Conservation (phyloP, 2,797 vertebrate species). For the Selene dorsalis region DNA sequence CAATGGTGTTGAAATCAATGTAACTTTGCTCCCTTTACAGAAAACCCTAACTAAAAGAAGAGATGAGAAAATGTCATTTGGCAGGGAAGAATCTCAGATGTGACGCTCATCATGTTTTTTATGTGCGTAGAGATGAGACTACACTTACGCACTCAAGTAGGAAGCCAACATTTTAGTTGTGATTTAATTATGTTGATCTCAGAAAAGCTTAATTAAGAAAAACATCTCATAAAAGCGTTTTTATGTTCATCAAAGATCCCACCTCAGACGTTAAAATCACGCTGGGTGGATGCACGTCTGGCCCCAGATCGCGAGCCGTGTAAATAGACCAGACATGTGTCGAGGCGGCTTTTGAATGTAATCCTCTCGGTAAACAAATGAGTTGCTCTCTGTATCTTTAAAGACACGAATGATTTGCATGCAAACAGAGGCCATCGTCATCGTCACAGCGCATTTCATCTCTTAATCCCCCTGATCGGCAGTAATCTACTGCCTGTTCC, state of each 20-base stretch:
- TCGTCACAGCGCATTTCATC: slow-evolving; percentile 59
- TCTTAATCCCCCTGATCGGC: slow-evolving; percentile 70
- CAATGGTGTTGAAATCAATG: not conserved
- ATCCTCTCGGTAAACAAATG: slow-evolving; percentile 52
- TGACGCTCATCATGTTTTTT: not conserved
- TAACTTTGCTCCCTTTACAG: too few species aligned
- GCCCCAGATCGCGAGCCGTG: not conserved
- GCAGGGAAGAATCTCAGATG: not conserved
- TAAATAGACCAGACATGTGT: slow-evolving; percentile 40
- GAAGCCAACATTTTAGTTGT: not conserved
- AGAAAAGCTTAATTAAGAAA: slow-evolving; percentile 9
- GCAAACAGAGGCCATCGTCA: slow-evolving; percentile 45
- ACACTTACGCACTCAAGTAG: not conserved
- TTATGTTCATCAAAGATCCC: slow-evolving; percentile 7
- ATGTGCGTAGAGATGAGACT: not conserved
- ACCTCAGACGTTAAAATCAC: slow-evolving; percentile 9
- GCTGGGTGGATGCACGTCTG: slow-evolving; percentile 10
- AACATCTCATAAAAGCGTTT: not conserved
- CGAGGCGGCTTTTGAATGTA: slow-evolving; percentile 45
- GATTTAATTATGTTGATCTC: slow-evolving; percentile 12
- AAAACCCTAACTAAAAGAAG: not conserved
- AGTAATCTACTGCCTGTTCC: slow-evolving; percentile 69
- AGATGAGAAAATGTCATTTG: not conserved
- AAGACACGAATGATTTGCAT: slow-evolving; percentile 58
- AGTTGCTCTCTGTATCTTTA: slow-evolving; percentile 36